A percentile compares a stretch with the other conserved stretches of the same genome.
phyloP scores from a whole-genome alignment of 1,140 invertebrate species.

The Philopotamus ludificatus region DNA sequence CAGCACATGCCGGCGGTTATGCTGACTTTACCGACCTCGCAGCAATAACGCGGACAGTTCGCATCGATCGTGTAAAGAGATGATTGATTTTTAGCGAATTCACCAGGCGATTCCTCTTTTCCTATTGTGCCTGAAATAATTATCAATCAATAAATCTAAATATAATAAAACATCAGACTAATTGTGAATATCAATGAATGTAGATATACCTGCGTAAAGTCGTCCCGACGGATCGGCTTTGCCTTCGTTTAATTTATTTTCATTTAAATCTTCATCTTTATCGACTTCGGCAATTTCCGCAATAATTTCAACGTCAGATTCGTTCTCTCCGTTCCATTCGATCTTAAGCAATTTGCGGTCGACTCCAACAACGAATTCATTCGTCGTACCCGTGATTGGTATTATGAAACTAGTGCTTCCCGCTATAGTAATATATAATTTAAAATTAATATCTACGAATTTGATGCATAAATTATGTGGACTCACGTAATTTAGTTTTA shows the following conservation, averaged over 20 bases:
- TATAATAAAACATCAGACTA: neutral
- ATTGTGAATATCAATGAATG: neutral
- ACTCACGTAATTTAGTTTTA: constrained; percentile 49
- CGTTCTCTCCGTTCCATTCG: constrained; percentile 64
- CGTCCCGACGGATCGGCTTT: constrained; percentile 80
- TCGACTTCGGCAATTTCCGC: constrained; percentile 63
- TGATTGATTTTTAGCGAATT: constrained; percentile 58
- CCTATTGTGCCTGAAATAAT: constrained; percentile 68
- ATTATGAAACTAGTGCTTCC: constrained; percentile 62
- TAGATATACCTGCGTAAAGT: constrained; percentile 69
- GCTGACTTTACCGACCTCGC: constrained; percentile 58
- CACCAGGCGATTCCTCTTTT: constrained; percentile 56
- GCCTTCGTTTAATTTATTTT: constrained; percentile 81
- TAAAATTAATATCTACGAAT: neutral
- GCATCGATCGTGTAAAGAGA: constrained; percentile 58
- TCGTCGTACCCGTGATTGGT: constrained; percentile 61
- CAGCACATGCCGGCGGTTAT: constrained; percentile 84
- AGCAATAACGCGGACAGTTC: constrained; percentile 47
- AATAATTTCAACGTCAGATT: constrained; percentile 50
- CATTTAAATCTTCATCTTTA: constrained; percentile 48
- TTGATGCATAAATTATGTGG: neutral
- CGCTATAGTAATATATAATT: constrained; percentile 44
- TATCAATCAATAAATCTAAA: neutral
- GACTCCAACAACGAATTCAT: constrained; percentile 66
- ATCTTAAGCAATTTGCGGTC: constrained; percentile 63